phyloP scores from a whole-genome alignment of 92 coral and sea anemone genomes.

The Heteractis magnifica region DNA sequence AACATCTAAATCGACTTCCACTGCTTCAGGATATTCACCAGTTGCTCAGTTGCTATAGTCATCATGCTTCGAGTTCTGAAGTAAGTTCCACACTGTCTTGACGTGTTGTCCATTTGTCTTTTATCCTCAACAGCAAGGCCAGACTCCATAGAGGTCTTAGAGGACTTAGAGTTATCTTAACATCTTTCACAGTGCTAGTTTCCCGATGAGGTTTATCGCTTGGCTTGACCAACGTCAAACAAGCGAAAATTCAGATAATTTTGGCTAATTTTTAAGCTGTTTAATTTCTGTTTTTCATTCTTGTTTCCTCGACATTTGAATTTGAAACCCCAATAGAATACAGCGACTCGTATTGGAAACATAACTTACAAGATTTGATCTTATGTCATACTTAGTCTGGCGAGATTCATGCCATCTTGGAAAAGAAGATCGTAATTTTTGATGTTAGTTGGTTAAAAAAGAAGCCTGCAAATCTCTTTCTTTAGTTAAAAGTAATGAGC shows the following conservation, averaged over 20 bases:
- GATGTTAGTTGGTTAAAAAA: not conserved
- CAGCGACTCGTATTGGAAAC: too few relatives aligned
- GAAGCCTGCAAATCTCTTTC: not conserved
- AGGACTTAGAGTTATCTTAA: not conserved
- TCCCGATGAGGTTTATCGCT: not conserved
- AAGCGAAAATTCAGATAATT: not conserved
- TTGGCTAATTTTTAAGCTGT: not conserved
- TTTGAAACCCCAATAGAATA: not conserved
- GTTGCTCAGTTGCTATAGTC: not conserved
- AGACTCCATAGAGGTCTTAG: not conserved
- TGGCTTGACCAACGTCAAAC: not conserved
- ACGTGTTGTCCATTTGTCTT: not conserved
- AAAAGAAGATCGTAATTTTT: not conserved
- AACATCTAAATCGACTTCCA: not conserved
- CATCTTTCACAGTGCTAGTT: not conserved
- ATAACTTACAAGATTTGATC: not conserved
- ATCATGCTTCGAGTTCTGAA: constrained; percentile 14
- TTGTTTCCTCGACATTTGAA: not conserved
- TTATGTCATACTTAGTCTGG: not conserved
- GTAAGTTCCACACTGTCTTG: not conserved
- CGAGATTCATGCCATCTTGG: not conserved
- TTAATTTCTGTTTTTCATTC: not conserved
- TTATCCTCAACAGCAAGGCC: not conserved
- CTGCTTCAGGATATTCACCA: not conserved
- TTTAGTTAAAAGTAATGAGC: not conserved